Percentiles rank a stretch among this genome's conserved stretches.
These are phyloP conservation scores for Pseudococcus viburni DNA, from an alignment of 2,888 invertebrate genomes.

Conservation along the genomic window DNA sequence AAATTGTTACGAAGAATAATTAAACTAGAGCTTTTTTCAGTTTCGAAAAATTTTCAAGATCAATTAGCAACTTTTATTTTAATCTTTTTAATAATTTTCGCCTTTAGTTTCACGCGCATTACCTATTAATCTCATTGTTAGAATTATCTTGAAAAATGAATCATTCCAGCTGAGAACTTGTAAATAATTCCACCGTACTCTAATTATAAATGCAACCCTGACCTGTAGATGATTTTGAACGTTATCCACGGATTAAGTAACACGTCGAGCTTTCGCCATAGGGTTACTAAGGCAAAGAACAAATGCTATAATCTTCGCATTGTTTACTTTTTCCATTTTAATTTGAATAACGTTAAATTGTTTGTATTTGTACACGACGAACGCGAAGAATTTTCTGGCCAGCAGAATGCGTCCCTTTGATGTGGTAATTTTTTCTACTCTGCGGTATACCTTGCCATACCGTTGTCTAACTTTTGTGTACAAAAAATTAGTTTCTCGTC, in stretches of 20 bases:
- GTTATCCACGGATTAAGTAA: conserved; percentile 28
- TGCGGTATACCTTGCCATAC: background rate
- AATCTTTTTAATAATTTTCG: background rate
- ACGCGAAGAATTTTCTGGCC: conserved; percentile 12
- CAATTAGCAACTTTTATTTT: background rate
- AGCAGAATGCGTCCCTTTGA: background rate
- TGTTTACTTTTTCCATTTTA: conserved; percentile 34
- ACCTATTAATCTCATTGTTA: background rate
- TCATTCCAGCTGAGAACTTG: background rate
- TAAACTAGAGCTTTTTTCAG: background rate
- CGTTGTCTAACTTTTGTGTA: background rate
- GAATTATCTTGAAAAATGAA: background rate
- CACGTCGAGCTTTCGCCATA: background rate
- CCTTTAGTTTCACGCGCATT: background rate
- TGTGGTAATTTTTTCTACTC: conserved; percentile 14
- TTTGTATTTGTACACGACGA: background rate
- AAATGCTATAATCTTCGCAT: conserved; percentile 1
- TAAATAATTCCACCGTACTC: conserved; percentile 26
- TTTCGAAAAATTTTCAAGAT: background rate
- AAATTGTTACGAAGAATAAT: no score
- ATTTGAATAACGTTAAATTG: background rate
- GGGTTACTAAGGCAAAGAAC: background rate
- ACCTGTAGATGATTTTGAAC: conserved; percentile 34
- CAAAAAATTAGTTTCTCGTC: background rate
- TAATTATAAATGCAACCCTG: conserved; percentile 55